Evolutionary conservation across 2,888 invertebrate species (phyloP).

Genomic region (Andrena camellia): DNA sequence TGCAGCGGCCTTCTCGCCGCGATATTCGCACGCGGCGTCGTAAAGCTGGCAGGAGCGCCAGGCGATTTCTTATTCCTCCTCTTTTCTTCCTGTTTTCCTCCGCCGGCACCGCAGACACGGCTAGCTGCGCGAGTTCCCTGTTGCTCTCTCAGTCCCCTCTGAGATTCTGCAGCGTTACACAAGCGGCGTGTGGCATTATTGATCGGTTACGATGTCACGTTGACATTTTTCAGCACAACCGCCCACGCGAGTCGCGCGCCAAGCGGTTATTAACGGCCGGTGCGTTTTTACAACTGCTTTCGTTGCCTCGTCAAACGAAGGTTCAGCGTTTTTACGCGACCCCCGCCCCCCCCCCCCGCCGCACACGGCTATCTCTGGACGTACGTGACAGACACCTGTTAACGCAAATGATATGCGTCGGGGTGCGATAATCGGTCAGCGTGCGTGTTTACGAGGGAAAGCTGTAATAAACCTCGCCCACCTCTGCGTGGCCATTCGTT

Average conservation of each 20-base stretch:
- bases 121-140: background rate
- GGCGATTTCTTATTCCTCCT: constrained; percentile 6
- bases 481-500: background rate
- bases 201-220: background rate
- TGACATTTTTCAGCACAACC: background rate
- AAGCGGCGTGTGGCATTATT: background rate
- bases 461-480: constrained; percentile 20
- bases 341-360: background rate
- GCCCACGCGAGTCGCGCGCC: background rate
- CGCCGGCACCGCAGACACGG: background rate
- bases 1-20: constrained; percentile 26
- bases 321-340: constrained; percentile 2
- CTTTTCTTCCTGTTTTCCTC: constrained; percentile 16
- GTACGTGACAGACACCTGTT: constrained; percentile 41
- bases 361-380: background rate
- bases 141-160: background rate
- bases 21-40: constrained; percentile 20
- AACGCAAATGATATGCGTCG: constrained; percentile 24
- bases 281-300: background rate
- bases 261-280: background rate
- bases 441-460: constrained; percentile 26
- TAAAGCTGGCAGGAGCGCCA: constrained; percentile 10
- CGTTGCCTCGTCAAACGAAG: background rate
- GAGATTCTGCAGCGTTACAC: background rate
- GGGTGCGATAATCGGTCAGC: constrained; percentile 32